Base-by-base conservation (phyloP, 2,888 invertebrate species). In the Timandra comae region DNA sequence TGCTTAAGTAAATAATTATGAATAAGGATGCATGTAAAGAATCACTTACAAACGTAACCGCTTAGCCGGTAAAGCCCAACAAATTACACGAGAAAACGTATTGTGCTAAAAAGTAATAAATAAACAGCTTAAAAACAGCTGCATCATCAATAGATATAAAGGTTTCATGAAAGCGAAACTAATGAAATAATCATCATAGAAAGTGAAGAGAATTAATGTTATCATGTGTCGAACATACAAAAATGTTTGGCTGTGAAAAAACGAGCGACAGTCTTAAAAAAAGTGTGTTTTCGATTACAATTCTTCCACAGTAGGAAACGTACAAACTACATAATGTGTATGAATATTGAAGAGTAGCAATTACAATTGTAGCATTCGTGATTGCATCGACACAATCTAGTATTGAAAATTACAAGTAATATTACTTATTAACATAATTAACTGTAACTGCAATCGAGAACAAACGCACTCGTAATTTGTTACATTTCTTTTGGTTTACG, bases 131-230 rank as follows among this genome's bases (percentile, higher is more conserved):
- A 16, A 16, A 16, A 16, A 16, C 4, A 16, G 16, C 6, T 6
- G 16, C 55, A 54, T 66, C 63, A 69, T 69, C 64, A 62, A 50
- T 56, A 59, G 56, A 57, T 57, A 65, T 54, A 70, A 64, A 68
- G 63, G 60, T 66, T 62, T 52, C 53, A 70, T 51, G 79, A 79
- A 79, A 81, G 80, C 75, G 79, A 76, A 70, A 58, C 77, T 65
- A 76, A 79, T 66, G 53, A 61, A 61, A 62, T 63, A 64, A 73
- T 75, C 63, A 73, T 63, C 52, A 58, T 74, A 72, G 78, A 80
- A 80, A 80, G 79, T 75, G 72, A 71, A 62, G 46, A 56, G 59
- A 78, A 79, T 75, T 69, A 68, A n/a, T n/a, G n/a, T 67, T 56
- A 56, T 58, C 59, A 57, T 59, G 57, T 62, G 38, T 41, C 35